Evolutionary conservation across 2,113 vertebrate species (phyloP), one percentile per base, ranked within the genome.

Genomic region (Stomatorhinus ivindoensis): DNA sequence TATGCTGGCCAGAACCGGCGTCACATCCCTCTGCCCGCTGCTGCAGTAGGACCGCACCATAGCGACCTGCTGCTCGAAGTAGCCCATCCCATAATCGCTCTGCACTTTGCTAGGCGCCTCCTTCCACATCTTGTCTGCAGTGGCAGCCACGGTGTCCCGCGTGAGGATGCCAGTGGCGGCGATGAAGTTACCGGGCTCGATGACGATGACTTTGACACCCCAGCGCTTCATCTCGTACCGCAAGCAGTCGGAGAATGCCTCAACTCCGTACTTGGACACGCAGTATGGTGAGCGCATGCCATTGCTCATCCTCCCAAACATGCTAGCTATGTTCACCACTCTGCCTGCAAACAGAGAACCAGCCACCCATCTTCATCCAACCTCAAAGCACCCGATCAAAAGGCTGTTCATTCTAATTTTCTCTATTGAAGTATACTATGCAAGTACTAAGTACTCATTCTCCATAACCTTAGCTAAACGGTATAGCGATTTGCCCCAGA

Each of bases 171-270:
- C 95, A 0, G 97, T 97, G 21, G 97, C 97, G 3, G 95, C 95
- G 21, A 96, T 94, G 0, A 96, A 97, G 95, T 97, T 98, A 0
- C 97, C 95, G 0, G 97, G 97, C 90, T 98, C 97, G 0, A 98
- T 21, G 3, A 96, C 19, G 48, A 96, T 94, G 88, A 98, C 96
- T 1, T 95, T 95, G 0, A 97, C 96, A 0, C 96, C 97, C 97
- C 97, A 97, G 83, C 91, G 80, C 92, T 96, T 97, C 97, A 98
- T 97, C 93, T 98, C 97, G 51, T 97, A 96, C 90, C 97, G 92
- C 6, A 98, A 95, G 94, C 97, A 98, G 92, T 97, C 97, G 0
- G 97, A 97, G 88, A 98, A 98, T 0, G 95, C 97, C 55, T 97
- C 96, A 88, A 97, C 93, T 5, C 96, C 97, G 0, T 95, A 97